These are phyloP conservation scores for Dysmachus trigonus DNA, from an alignment of 2,888 invertebrate genomes.

Conservation along the genomic window DNA sequence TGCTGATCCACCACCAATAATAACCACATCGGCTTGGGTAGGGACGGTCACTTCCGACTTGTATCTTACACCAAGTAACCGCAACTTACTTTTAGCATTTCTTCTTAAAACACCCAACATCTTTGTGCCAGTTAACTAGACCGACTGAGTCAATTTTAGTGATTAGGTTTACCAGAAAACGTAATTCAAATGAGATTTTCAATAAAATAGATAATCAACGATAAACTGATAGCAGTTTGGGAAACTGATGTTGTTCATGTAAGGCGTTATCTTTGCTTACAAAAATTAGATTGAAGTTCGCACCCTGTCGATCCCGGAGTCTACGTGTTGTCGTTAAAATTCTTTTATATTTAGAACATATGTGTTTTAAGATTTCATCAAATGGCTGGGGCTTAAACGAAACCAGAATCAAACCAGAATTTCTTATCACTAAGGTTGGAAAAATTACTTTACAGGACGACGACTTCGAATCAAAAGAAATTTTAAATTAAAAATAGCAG, in stretches of 20 bases:
- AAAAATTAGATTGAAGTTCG: not conserved
- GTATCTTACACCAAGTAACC: not conserved
- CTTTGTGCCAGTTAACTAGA: not conserved
- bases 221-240: not conserved
- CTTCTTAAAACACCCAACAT: not conserved
- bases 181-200: not conserved
- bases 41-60: slow-evolving; percentile 53
- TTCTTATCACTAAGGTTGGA: not conserved
- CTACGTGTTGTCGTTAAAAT: not conserved
- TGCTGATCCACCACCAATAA: slow-evolving; percentile 88
- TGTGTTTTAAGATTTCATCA: not conserved
- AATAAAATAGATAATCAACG: not conserved
- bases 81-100: not conserved
- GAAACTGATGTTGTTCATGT: not conserved
- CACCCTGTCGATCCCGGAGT: not conserved
- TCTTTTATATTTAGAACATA: not conserved
- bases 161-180: not conserved
- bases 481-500: not conserved
- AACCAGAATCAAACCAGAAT: not conserved
- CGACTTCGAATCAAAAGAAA: not conserved
- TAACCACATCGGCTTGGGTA: slow-evolving; percentile 77
- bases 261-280: not conserved
- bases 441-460: not conserved
- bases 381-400: not conserved
- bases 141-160: not conserved